These are phyloP conservation scores for Thysanoteuthis rhombus DNA, from an alignment of 2,888 invertebrate species.

Conservation along the genomic window DNA sequence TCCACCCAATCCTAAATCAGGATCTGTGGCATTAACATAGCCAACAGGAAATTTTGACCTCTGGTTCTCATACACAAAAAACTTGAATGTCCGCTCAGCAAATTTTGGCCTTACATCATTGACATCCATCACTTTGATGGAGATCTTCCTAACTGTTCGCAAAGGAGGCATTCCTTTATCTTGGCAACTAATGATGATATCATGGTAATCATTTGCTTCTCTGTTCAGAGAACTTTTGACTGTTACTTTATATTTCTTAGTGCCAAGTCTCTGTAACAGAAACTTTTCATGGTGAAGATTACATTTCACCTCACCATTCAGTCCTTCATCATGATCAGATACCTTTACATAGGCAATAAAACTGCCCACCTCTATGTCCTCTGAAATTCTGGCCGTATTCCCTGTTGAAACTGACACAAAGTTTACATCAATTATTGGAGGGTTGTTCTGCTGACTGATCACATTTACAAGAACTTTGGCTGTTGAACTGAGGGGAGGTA, in stretches of 20 bases:
- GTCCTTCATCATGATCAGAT: slow-evolving; percentile 50
- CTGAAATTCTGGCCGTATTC: slow-evolving; percentile 47
- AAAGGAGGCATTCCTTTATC: slow-evolving; percentile 41
- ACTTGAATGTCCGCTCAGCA: slow-evolving; percentile 35
- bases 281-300: slow-evolving; percentile 49
- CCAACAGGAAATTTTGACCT: slow-evolving; percentile 38
- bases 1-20: slow-evolving; percentile 43
- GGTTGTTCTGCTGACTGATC: slow-evolving; percentile 86
- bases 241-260: slow-evolving; percentile 41
- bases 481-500: slow-evolving; percentile 42
- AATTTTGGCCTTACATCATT: slow-evolving; percentile 46
- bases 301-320: slow-evolving; percentile 56
- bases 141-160: slow-evolving; percentile 37
- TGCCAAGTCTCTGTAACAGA: slow-evolving; percentile 45
- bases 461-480: slow-evolving; percentile 72
- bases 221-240: slow-evolving; percentile 40
- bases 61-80: slow-evolving; percentile 40
- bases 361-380: slow-evolving; percentile 84
- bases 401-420: slow-evolving; percentile 79
- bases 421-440: slow-evolving; percentile 84
- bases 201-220: slow-evolving; percentile 39
- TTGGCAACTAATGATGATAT: slow-evolving; percentile 42
- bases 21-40: slow-evolving; percentile 45
- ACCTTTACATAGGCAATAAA: slow-evolving; percentile 94
- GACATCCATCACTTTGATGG: slow-evolving; percentile 41